These are phyloP conservation scores for Botrylloides violaceus DNA, from an alignment of 23 tunicate genomes.

Conservation along the genomic window DNA sequence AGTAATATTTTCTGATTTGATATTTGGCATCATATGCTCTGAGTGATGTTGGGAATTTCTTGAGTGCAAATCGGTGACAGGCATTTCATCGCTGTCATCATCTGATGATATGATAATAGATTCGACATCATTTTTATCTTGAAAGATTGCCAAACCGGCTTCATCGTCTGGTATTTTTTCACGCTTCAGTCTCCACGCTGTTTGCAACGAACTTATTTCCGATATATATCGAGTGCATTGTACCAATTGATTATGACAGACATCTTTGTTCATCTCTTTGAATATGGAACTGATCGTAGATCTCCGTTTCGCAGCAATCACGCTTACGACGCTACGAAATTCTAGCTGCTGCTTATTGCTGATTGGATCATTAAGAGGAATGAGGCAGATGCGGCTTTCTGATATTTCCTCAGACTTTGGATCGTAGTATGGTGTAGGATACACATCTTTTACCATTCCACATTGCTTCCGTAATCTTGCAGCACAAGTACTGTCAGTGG, in stretches of 20 bases:
- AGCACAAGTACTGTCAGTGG: constrained; percentile 35
- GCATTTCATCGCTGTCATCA: background rate
- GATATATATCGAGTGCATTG: constrained; percentile 9
- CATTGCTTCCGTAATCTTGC: constrained; percentile 23
- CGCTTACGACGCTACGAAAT: constrained; percentile 25
- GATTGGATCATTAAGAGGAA: constrained; percentile 48
- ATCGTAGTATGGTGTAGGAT: constrained; percentile 38
- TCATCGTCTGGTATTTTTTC: background rate
- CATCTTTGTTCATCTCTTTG: constrained; percentile 6
- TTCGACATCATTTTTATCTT: background rate
- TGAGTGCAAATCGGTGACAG: background rate
- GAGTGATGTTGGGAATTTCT: background rate
- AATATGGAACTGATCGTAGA: constrained; percentile 1
- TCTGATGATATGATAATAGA: constrained; percentile 29
- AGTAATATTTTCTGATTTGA: constrained; percentile 1
- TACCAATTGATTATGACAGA: constrained; percentile 19
- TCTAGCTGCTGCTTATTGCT: constrained; percentile 11
- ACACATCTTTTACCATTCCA: constrained; percentile 13
- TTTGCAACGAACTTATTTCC: background rate
- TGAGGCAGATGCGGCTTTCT: constrained; percentile 28
- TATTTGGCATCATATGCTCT: background rate
- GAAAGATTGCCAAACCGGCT: background rate
- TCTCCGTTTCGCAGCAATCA: constrained; percentile 28
- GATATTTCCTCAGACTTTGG: constrained; percentile 35
- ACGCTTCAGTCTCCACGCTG: background rate